These are phyloP conservation scores for Caiman crocodilus DNA, from an alignment of 2,797 vertebrate species.

Conservation along the genomic window DNA sequence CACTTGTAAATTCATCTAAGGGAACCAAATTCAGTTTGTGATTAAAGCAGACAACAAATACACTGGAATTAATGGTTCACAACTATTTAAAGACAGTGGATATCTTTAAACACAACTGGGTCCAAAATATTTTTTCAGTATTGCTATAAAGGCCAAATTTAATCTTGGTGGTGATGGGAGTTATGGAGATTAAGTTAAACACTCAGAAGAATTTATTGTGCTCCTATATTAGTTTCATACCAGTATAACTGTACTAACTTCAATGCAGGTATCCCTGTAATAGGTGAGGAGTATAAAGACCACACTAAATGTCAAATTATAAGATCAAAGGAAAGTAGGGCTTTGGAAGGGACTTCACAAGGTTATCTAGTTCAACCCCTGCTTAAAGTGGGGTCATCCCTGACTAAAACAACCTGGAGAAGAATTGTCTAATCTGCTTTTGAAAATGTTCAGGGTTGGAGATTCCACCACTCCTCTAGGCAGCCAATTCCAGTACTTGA, in stretches of 20 bases:
- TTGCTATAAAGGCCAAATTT: background rate
- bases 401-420: too few relatives aligned
- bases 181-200: background rate
- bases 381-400: too few relatives aligned
- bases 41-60: background rate
- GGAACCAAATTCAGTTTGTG: background rate
- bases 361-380: too few relatives aligned
- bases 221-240: background rate
- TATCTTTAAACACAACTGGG: background rate
- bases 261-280: background rate
- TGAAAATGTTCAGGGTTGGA: too few relatives aligned
- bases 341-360: too few relatives aligned
- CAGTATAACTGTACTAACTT: background rate
- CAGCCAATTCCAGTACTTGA: too few relatives aligned
- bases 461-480: too few relatives aligned
- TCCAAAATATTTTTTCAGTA: too few relatives aligned
- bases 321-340: too few relatives aligned
- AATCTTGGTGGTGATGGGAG: rapidly evolving
- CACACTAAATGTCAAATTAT: background rate
- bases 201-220: background rate
- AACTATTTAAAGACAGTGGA: background rate
- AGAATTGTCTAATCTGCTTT: too few relatives aligned
- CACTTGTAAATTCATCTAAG: background rate
- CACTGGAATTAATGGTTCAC: background rate
- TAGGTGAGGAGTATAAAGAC: background rate